Percentiles rank a stretch among this genome's conserved stretches.
phyloP scores from a whole-genome alignment of 37 sponge, comb jelly and placozoan genomes.

The Aphrocallistes beatrix region DNA sequence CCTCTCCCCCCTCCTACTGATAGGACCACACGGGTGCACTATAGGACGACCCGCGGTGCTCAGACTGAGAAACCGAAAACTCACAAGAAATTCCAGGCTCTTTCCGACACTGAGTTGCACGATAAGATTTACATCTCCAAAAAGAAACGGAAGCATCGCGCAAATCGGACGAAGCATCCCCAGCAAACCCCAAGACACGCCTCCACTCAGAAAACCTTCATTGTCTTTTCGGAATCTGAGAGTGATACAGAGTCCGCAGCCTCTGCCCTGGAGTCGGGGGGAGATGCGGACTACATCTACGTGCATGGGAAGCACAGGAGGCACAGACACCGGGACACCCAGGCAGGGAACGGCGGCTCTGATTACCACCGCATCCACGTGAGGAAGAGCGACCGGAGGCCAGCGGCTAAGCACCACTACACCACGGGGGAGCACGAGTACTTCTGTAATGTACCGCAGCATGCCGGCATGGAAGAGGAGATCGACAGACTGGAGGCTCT shows the following conservation, averaged over 20 bases:
- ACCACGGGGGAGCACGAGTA: background rate
- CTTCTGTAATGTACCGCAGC: conserved; percentile 4
- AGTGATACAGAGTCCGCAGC: background rate
- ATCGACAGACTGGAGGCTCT: background rate
- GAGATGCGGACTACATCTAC: background rate
- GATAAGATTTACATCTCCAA: background rate
- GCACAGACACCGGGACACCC: background rate
- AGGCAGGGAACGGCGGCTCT: too few relatives aligned
- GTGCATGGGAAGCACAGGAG: background rate
- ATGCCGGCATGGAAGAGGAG: background rate
- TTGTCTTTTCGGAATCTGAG: background rate
- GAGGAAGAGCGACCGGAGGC: background rate
- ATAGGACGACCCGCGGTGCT: background rate
- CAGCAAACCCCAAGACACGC: background rate
- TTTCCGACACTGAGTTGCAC: background rate
- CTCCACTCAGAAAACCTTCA: background rate
- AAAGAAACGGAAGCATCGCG: background rate
- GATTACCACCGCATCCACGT: background rate
- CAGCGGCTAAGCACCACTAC: background rate
- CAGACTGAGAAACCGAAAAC: background rate
- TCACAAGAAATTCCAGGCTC: background rate
- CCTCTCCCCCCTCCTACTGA: background rate
- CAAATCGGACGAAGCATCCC: background rate
- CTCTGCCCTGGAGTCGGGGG: background rate
- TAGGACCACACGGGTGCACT: conserved; percentile 1